Conservation (phyloP, 2,888 invertebrate species). For the Apamea sordens region DNA sequence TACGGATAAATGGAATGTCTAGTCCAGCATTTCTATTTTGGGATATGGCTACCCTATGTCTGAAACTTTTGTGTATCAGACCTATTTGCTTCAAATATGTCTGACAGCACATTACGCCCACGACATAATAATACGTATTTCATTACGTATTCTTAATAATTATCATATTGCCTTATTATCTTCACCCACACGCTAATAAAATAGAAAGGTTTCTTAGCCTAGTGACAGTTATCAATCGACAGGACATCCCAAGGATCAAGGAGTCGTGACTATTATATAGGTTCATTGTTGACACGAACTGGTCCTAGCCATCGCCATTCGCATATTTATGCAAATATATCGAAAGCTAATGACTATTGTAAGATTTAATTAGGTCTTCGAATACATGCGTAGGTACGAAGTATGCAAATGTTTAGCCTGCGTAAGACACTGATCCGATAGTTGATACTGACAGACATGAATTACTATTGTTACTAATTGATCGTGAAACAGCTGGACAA, state of each 20-base stretch:
- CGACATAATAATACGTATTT: too few relatives aligned
- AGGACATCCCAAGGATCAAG: conserved; percentile 64
- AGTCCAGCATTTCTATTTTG: neutral
- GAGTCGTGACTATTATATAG: conserved; percentile 51
- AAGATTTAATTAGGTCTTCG: conserved; percentile 44
- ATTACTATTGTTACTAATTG: conserved; percentile 17
- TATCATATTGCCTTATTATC: conserved; percentile 8
- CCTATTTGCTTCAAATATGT: neutral
- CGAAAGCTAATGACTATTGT: conserved; percentile 49
- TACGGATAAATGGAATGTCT: neutral
- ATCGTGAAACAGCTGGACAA: neutral
- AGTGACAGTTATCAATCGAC: conserved; percentile 42
- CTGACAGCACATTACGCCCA: neutral
- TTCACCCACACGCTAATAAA: conserved; percentile 27
- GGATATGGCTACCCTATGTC: neutral
- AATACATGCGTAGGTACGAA: conserved; percentile 38
- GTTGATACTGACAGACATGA: conserved; percentile 9
- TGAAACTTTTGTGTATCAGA: neutral
- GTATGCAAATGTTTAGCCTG: conserved; percentile 25
- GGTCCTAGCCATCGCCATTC: conserved; percentile 44
- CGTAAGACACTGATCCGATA: conserved; percentile 28
- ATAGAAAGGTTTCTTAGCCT: conserved; percentile 45
- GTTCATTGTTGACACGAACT: conserved; percentile 50
- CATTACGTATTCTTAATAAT: neutral
- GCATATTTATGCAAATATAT: conserved; percentile 62